Percentiles rank a stretch among this genome's conserved stretches.
These are phyloP conservation scores for Gymnogyps californianus DNA, from an alignment of 2,113 vertebrate species.

Conservation along the genomic window DNA sequence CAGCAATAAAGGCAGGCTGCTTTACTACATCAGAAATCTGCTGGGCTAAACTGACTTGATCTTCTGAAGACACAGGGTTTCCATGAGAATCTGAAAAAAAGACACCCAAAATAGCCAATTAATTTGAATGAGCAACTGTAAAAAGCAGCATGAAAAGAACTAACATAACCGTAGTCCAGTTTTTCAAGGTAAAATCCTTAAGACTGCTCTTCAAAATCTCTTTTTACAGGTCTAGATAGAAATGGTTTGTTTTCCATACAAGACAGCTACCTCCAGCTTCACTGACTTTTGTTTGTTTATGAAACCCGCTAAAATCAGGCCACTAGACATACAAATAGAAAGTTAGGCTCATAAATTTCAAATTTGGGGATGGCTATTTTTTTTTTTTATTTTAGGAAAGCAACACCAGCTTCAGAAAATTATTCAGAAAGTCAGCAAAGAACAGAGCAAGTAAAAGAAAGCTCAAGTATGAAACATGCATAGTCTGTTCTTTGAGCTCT, in stretches of 20 bases:
- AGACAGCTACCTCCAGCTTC: background rate
- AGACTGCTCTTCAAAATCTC: background rate
- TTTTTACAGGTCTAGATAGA: background rate
- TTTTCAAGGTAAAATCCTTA: background rate
- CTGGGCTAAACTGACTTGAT: constrained; percentile 90
- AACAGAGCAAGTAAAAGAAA: background rate
- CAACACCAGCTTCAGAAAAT: background rate
- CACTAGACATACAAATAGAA: background rate
- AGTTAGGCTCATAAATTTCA: background rate
- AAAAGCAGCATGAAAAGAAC: background rate
- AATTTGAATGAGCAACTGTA: background rate
- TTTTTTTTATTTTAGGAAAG: background rate
- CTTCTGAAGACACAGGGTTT: constrained; percentile 81
- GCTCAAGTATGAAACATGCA: background rate
- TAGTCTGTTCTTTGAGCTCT: background rate
- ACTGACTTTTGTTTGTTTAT: background rate
- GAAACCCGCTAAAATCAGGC: background rate
- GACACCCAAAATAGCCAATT: background rate
- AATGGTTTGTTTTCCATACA: background rate
- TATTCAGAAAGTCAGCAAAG: background rate
- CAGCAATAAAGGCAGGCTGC: constrained; percentile 96
- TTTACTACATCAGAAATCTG: constrained; percentile 97
- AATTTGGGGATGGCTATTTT: background rate
- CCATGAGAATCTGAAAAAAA: constrained; percentile 84
- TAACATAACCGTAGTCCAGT: background rate